Evolutionary conservation across 2,888 invertebrate genomes (phyloP).

Genomic region (Autographa gamma): DNA sequence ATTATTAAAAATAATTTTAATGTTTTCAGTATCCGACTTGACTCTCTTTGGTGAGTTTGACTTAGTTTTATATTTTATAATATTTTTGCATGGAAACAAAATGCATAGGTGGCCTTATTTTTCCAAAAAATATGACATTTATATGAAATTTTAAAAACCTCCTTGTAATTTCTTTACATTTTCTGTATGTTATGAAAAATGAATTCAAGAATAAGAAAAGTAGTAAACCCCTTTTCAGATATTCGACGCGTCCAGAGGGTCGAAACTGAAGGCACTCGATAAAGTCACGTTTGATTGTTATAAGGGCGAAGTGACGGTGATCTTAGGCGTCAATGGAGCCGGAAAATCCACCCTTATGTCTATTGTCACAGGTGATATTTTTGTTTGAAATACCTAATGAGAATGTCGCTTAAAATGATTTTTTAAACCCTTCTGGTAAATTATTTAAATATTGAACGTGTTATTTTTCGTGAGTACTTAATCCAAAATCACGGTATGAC

Average conservation of each 20-base stretch:
- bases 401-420: no score
- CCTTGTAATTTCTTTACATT: neutral
- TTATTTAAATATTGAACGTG: no score
- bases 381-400: neutral
- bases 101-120: neutral
- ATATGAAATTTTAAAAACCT: no score
- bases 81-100: neutral
- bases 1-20: neutral
- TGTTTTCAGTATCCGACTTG: conserved; percentile 21
- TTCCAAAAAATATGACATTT: neutral
- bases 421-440: no score
- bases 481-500: no score
- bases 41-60: conserved; percentile 30
- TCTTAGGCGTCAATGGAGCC: conserved; percentile 94
- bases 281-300: conserved; percentile 36
- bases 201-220: conserved; percentile 53
- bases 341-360: conserved; percentile 92
- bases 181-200: conserved; percentile 2
- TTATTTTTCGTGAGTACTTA: no score
- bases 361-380: conserved; percentile 76
- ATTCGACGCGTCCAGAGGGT: neutral
- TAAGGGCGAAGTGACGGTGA: conserved; percentile 79
- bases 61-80: neutral
- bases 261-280: conserved; percentile 24
- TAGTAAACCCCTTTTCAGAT: conserved; percentile 36